Evolutionary conservation across 2,113 vertebrate species (phyloP), one percentile per base, ranked within the genome.

Genomic region (Rhinolophus sinicus): DNA sequence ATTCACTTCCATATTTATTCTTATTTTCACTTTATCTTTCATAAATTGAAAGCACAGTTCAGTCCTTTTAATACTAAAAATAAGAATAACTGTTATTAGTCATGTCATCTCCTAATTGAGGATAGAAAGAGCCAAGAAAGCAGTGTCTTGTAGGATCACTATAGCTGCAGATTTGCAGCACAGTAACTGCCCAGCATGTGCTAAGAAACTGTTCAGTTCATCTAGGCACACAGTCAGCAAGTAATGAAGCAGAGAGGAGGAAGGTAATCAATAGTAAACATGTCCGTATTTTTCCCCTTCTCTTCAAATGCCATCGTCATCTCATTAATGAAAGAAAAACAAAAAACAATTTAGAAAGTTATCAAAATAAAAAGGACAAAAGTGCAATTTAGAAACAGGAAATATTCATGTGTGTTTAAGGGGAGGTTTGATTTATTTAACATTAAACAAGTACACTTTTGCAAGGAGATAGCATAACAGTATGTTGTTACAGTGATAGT

Each of bases 271-370:
- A 10, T 96, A 54, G 3, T 19, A 95, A 84, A 73, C 44, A 44
- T 8, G 58, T 72, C 12, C 78, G 0, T 76, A 60, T 69, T 93
- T 84, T 95, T 4, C 80, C 13, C 80, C 6, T 96, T 93, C 84
- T 67, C 11, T 95, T 97, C 26, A 87, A 18, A 62, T 90, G 58
- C 0, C 18, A 50, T 6, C 89, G 78, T 82, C 24, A 90, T 90
- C 3, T 93, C 19, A 95, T 90, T 94, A 97, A 76, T 86, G 3
- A n/a, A 18, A 75, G 4, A 86, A 89, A 98, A 97, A 50, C 13
- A 91, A 50, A 62, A 64, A 28, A n/a, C 28, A 67, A 67, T 94
- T 95, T 70, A 69, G 67, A 95, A 95, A 94, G 7, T 67, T 95
- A 78, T 82, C 14, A 30, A 97, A 97, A 87, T 2, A 19, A 90